Conservation (phyloP, 2,797 vertebrate genomes). For the Erpetoichthys calabaricus region DNA sequence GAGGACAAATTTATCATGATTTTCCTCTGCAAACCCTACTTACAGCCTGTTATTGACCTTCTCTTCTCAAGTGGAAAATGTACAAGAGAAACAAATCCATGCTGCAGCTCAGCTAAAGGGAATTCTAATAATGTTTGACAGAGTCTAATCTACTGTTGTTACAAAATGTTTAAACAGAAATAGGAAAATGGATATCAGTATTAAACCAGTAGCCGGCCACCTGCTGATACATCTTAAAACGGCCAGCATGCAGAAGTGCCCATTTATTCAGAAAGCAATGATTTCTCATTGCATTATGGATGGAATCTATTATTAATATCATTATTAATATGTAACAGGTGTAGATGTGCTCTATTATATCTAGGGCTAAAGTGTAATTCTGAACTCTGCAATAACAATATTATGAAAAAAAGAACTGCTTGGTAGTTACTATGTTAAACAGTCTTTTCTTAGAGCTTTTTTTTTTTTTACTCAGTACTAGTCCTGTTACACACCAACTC, state of each 20-base stretch:
- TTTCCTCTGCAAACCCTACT: constrained; percentile 4
- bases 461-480: no score
- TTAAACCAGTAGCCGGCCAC: constrained; percentile 11
- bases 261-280: constrained; percentile 9
- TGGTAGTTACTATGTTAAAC: constrained; percentile 5
- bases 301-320: constrained; percentile 21
- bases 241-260: constrained; percentile 3
- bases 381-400: constrained; percentile 8
- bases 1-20: constrained; percentile 3
- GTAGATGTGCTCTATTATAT: constrained; percentile 17
- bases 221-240: constrained; percentile 12
- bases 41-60: constrained; percentile 27
- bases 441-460: background rate
- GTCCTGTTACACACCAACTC: no score
- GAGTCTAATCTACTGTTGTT: constrained; percentile 23
- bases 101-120: constrained; percentile 15
- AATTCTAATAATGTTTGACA: constrained; percentile 26
- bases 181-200: constrained; percentile 11
- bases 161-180: constrained; percentile 20
- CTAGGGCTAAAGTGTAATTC: constrained; percentile 11
- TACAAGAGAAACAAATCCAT: constrained; percentile 28
- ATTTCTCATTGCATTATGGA: constrained; percentile 6
- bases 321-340: constrained; percentile 20
- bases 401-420: constrained; percentile 10
- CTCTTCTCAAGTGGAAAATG: constrained; percentile 29